Evolutionary conservation across 2,888 invertebrate species (phyloP).

Genomic region (Tachina lurida): DNA sequence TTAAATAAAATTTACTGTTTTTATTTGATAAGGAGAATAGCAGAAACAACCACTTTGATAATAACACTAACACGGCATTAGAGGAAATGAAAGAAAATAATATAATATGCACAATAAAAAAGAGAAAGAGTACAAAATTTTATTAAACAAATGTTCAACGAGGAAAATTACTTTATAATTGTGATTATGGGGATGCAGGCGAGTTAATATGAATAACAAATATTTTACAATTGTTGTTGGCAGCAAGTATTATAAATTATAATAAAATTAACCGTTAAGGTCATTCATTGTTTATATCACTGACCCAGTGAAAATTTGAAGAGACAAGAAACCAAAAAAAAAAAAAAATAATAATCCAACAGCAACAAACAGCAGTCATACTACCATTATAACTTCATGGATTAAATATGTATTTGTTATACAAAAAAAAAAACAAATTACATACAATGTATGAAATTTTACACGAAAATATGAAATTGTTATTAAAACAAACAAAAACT

Average conservation of each 20-base stretch:
- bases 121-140: neutral
- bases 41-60: neutral
- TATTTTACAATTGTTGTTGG: neutral
- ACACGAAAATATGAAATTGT: constrained; percentile 20
- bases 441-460: constrained; percentile 34
- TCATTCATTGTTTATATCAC: constrained; percentile 68
- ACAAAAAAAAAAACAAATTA: constrained; percentile 1
- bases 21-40: constrained; percentile 4
- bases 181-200: constrained; percentile 12
- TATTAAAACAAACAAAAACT: constrained; percentile 16
- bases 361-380: constrained; percentile 21
- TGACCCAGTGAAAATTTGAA: constrained; percentile 63
- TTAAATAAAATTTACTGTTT: neutral
- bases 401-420: constrained; percentile 28
- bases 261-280: constrained; percentile 68
- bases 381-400: constrained; percentile 16
- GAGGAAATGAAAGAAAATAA: constrained; percentile 11
- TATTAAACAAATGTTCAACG: constrained; percentile 16
- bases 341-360: constrained; percentile 2
- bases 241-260: constrained; percentile 57
- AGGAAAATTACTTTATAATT: constrained; percentile 23
- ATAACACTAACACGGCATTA: constrained; percentile 1
- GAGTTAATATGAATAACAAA: constrained; percentile 6
- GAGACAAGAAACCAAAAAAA: constrained; percentile 15
- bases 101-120: neutral